A percentile compares a stretch with the other conserved stretches of the same genome.
phyloP scores from a whole-genome alignment of 2,797 vertebrate genomes.

The Chaetodon trifasciatus region DNA sequence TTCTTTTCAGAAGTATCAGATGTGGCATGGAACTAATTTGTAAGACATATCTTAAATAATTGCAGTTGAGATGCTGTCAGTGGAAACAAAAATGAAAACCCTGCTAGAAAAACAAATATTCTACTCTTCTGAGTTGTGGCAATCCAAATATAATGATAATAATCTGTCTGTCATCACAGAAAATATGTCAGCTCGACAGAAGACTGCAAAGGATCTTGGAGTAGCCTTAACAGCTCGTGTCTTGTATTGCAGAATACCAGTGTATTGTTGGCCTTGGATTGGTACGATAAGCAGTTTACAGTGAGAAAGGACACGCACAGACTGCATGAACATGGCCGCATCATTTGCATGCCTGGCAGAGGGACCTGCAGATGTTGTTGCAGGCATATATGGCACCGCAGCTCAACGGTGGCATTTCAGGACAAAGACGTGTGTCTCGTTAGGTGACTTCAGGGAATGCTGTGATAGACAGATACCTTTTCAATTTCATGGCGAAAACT shows the following conservation, averaged over 20 bases:
- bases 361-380: constrained; percentile 7
- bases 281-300: constrained; percentile 10
- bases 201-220: constrained; percentile 18
- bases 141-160: constrained; percentile 2
- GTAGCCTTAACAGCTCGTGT: constrained; percentile 9
- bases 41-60: constrained; percentile 1
- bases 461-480: constrained; percentile 76
- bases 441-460: constrained; percentile 56
- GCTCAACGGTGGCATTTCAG: constrained; percentile 43
- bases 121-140: background rate
- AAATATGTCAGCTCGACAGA: constrained; percentile 1
- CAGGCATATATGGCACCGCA: background rate
- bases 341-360: constrained; percentile 2
- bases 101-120: constrained; percentile 6
- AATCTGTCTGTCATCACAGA: constrained; percentile 1
- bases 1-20: constrained; percentile 8
- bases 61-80: background rate
- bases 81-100: background rate
- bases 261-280: background rate
- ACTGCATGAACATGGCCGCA: background rate
- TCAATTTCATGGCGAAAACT: constrained; percentile 61
- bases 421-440: constrained; percentile 40
- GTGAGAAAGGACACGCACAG: background rate
- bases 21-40: constrained; percentile 10
- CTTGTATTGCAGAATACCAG: background rate